These are phyloP conservation scores for Xylota sylvarum DNA, from an alignment of 2,888 invertebrate genomes.

Conservation along the genomic window DNA sequence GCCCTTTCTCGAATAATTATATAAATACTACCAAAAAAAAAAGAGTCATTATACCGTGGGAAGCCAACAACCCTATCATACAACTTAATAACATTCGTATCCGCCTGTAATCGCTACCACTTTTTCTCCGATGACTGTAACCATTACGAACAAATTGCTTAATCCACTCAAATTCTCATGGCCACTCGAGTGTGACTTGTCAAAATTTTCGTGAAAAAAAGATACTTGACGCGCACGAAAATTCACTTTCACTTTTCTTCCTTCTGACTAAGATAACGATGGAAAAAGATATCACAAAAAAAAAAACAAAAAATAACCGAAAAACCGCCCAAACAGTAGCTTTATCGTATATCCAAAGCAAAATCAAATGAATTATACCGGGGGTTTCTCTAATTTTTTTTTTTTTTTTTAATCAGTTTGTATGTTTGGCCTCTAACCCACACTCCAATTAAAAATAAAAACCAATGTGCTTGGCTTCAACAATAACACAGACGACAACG, in stretches of 20 bases:
- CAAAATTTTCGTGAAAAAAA: constrained; percentile 45
- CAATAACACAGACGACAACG: constrained; percentile 15
- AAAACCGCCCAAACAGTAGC: constrained; percentile 24
- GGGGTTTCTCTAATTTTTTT: constrained; percentile 41
- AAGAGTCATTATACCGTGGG: constrained; percentile 1
- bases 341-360: neutral
- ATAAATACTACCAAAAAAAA: constrained; percentile 9
- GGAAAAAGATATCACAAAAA: neutral
- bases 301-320: too few species aligned
- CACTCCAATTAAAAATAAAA: constrained; percentile 47
- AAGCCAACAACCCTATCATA: constrained; percentile 16
- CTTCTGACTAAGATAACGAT: constrained; percentile 12
- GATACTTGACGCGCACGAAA: constrained; percentile 32
- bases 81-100: neutral
- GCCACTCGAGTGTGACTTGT: constrained; percentile 49
- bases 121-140: constrained; percentile 1
- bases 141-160: constrained; percentile 51
- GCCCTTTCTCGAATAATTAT: neutral
- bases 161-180: constrained; percentile 55
- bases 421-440: constrained; percentile 51
- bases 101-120: constrained; percentile 29
- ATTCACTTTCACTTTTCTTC: constrained; percentile 50
- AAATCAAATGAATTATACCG: constrained; percentile 2
- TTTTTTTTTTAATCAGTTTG: neutral
- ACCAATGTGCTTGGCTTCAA: constrained; percentile 19